phyloP scores from a whole-genome alignment of 1,140 invertebrate genomes.

The Caenorhabditis remanei region DNA sequence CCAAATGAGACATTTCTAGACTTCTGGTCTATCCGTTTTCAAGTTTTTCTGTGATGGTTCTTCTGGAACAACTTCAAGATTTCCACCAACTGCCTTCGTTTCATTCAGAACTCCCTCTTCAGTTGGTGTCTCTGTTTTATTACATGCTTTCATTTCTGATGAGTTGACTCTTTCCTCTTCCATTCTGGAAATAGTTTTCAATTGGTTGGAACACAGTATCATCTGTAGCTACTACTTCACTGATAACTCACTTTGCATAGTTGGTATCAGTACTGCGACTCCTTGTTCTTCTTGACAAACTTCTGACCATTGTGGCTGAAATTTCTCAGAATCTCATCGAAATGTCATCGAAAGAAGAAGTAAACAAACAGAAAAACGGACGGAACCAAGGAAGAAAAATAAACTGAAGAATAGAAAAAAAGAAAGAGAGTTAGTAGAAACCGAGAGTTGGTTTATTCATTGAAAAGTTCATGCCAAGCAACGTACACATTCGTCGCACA shows the following conservation, averaged over 20 bases:
- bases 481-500: constrained; percentile 65
- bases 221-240: neutral
- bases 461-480: neutral
- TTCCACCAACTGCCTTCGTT: constrained; percentile 1
- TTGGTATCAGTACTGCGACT: constrained; percentile 24
- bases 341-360: neutral
- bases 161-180: constrained; percentile 51
- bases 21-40: constrained; percentile 34
- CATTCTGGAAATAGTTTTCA: constrained; percentile 23
- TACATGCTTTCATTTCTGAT: constrained; percentile 49
- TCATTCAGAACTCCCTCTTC: constrained; percentile 25
- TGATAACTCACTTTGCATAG: constrained; percentile 30
- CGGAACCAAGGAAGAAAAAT: neutral
- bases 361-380: neutral
- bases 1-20: neutral
- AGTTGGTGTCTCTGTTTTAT: neutral
- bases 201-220: neutral
- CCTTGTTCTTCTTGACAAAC: constrained; percentile 35
- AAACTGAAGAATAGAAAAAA: neutral
- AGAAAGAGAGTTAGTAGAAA: neutral
- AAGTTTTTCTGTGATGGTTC: constrained; percentile 30
- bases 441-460: constrained; percentile 13
- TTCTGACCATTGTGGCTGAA: constrained; percentile 54
- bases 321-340: neutral
- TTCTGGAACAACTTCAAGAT: constrained; percentile 11